These are phyloP conservation scores for Brachyalestes nurse DNA, from an alignment of 2,797 vertebrate species.

Conservation along the genomic window DNA sequence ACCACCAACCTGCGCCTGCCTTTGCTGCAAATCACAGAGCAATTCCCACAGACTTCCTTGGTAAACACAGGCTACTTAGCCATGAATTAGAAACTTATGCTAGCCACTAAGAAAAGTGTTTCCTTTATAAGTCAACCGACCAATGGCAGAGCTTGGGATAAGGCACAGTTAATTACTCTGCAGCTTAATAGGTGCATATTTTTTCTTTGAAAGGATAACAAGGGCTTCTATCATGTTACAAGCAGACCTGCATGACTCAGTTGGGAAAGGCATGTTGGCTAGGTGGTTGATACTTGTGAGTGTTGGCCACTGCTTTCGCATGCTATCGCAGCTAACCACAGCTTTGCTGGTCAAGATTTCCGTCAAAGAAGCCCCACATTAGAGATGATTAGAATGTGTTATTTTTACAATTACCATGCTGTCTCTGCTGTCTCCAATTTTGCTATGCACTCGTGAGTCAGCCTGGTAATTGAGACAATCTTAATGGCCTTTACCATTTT, in stretches of 20 bases:
- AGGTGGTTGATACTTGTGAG: neutral
- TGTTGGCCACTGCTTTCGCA: neutral
- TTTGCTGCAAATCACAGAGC: slow-evolving; percentile 42
- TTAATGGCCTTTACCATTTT: neutral
- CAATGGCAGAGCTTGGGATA: neutral
- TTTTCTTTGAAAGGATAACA: slow-evolving; percentile 19
- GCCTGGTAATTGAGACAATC: neutral
- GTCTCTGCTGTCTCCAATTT: neutral
- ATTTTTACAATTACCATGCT: neutral
- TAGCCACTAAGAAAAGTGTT: slow-evolving; percentile 26
- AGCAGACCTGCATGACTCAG: slow-evolving; percentile 5
- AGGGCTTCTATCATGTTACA: slow-evolving; percentile 7
- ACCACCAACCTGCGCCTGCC: slow-evolving; percentile 6
- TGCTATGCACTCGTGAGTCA: neutral
- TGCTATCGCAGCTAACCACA: slow-evolving; percentile 2
- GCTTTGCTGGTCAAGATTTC: slow-evolving; percentile 30
- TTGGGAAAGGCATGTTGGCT: neutral
- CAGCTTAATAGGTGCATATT: slow-evolving; percentile 29
- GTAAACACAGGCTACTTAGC: slow-evolving; percentile 40
- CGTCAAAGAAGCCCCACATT: slow-evolving; percentile 5
- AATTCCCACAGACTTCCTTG: slow-evolving; percentile 39
- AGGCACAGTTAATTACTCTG: slow-evolving; percentile 30
- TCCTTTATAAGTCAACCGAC: slow-evolving; percentile 33
- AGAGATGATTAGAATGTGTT: slow-evolving; percentile 25
- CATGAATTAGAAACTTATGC: slow-evolving; percentile 38